A percentile compares a stretch with the other conserved stretches of the same genome.
Conservation (phyloP, 2,113 vertebrate genomes). For the Planiliza haematocheilus region DNA sequence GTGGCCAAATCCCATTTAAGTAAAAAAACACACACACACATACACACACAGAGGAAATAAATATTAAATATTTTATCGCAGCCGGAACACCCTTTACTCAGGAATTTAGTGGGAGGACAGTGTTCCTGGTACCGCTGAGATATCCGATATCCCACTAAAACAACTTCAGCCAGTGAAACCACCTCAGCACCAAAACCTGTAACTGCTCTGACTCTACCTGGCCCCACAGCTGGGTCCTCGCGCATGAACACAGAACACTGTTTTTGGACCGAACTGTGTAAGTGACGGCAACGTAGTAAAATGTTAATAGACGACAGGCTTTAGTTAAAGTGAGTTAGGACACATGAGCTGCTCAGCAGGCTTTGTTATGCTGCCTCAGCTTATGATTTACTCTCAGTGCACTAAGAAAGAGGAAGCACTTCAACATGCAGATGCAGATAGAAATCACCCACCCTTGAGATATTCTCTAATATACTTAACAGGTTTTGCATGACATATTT, state of each 20-base stretch:
- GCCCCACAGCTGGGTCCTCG: neutral
- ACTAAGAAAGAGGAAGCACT: constrained; percentile 15
- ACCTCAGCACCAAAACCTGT: constrained; percentile 17
- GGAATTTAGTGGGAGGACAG: constrained; percentile 55
- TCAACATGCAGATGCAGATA: constrained; percentile 10
- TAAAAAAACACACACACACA: too few relatives aligned
- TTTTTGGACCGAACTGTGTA: constrained; percentile 12
- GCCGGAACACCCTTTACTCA: neutral
- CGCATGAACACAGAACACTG: too few relatives aligned
- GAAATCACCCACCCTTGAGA: constrained; percentile 23
- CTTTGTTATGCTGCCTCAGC: constrained; percentile 9
- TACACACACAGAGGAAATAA: too few relatives aligned
- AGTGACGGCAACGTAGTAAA: constrained; percentile 53
- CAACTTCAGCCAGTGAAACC: constrained; percentile 21
- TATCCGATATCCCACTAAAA: constrained; percentile 6
- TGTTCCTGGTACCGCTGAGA: constrained; percentile 53
- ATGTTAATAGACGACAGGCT: constrained; percentile 68
- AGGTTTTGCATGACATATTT: constrained; percentile 5
- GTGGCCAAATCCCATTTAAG: too few relatives aligned
- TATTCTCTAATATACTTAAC: neutral
- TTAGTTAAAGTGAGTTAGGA: constrained; percentile 49
- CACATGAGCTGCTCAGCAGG: constrained; percentile 33
- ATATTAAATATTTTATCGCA: too few relatives aligned
- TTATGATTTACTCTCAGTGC: constrained; percentile 36
- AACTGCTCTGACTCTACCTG: constrained; percentile 17